These are phyloP conservation scores for Drosophila saltans DNA, from an alignment of 1,140 invertebrate species.

Conservation along the genomic window DNA sequence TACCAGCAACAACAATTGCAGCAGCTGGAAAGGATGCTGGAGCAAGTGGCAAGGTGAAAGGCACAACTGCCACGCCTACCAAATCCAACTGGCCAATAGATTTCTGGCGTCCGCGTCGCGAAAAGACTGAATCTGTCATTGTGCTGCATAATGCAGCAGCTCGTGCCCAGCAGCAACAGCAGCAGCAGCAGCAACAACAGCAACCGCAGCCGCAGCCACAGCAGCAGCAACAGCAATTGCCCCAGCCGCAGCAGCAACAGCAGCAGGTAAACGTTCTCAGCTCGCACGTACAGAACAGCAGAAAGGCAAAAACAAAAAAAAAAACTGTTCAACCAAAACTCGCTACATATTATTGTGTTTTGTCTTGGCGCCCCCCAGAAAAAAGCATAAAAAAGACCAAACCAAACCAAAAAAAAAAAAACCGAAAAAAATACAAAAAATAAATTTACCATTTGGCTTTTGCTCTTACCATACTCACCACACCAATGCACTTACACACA, in stretches of 20 bases:
- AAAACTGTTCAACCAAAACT: slow-evolving; percentile 52
- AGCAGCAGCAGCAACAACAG: slow-evolving; percentile 77
- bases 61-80: slow-evolving; percentile 28
- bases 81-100: slow-evolving; percentile 75
- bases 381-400: slow-evolving; percentile 70
- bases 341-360: slow-evolving; percentile 69
- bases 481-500: slow-evolving; percentile 27
- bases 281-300: slow-evolving; percentile 63
- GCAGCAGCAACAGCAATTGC: slow-evolving; percentile 8
- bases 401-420: slow-evolving; percentile 63
- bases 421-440: slow-evolving; percentile 8
- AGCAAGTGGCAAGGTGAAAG: slow-evolving; percentile 25
- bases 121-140: slow-evolving; percentile 94
- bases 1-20: slow-evolving; percentile 21
- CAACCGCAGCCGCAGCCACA: slow-evolving; percentile 29
- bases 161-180: slow-evolving; percentile 83
- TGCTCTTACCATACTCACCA: slow-evolving; percentile 54
- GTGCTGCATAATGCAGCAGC: slow-evolving; percentile 86
- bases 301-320: slow-evolving; percentile 27
- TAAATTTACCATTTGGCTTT: slow-evolving; percentile 67
- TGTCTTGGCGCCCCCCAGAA: slow-evolving; percentile 63
- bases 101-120: slow-evolving; percentile 87
- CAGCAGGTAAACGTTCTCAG: slow-evolving; percentile 82
- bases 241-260: slow-evolving; percentile 77
- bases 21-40: slow-evolving; percentile 19